Base-by-base conservation (phyloP, 2,797 vertebrate genomes). In the Amphiprion clarkii region DNA sequence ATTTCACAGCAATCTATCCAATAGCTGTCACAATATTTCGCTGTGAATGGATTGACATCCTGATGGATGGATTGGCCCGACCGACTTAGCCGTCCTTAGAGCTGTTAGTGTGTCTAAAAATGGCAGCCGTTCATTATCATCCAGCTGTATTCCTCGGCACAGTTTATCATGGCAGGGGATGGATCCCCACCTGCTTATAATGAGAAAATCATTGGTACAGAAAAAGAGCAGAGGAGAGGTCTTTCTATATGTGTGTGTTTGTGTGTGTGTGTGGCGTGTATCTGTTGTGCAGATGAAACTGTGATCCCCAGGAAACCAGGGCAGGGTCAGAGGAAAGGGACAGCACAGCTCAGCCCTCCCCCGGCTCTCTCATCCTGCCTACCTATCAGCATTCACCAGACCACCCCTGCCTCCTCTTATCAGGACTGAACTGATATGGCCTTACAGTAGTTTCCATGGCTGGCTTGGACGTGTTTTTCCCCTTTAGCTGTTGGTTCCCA, bases 311-410 rank as follows among this genome's bases (percentile, higher is more conserved):
- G 69, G 64, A 76, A 85, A 81, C 29, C 69, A 63, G 84, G 79
- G 60, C 78, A 82, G 85, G 81, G 84, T 87, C 87, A 87, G 63
- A 81, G 81, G 76, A 88, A 78, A 74, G 40, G 64, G 74, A 67
- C 63, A 51, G 46, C 13, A 23, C 31, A 67, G 27, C 65, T 58
- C 33, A 65, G 23, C 21, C 49, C 71, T 77, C 76, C 73, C 60
- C 71, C 76, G 57, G 81, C 78, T 67, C 55, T 58, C 6, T 69
- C 87, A 84, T 89, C 86, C 89, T 88, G 87, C 60, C 54, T 42
- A 75, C 73, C 67, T 93, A 92, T 94, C 91, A 88, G 84, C 70
- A 70, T 84, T 76, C 83, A 79, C 65, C 92, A 92, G 89, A 83
- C 70, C 75, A 59, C 68, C 70, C 12, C 56, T 52, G 83, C 63